phyloP scores from a whole-genome alignment of 2,113 vertebrate species.

The Neodon shergylaensis region DNA sequence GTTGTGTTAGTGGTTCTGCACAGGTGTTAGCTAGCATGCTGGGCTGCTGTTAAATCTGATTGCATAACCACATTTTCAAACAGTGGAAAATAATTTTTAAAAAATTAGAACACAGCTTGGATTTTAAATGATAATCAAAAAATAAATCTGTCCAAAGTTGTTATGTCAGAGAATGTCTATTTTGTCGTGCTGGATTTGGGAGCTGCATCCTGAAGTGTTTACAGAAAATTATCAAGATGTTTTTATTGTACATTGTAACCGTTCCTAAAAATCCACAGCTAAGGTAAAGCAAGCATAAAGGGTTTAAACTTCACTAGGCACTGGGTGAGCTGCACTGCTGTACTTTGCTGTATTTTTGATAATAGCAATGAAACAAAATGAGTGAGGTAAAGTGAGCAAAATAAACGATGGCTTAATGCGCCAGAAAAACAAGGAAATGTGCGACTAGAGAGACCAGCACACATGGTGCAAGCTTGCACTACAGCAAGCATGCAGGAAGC shows the following conservation, averaged over 20 bases:
- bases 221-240: neutral
- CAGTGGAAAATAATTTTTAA: neutral
- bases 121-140: neutral
- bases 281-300: neutral
- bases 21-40: fast-evolving
- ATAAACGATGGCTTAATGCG: fast-evolving
- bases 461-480: fast-evolving
- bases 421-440: neutral
- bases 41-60: neutral
- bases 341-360: neutral
- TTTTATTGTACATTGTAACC: neutral
- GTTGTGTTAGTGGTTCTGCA: fast-evolving
- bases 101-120: neutral
- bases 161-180: neutral
- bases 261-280: neutral
- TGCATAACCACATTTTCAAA: neutral
- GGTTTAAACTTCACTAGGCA: neutral
- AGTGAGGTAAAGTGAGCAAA: neutral
- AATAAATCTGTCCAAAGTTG: neutral
- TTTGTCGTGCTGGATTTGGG: neutral
- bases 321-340: neutral
- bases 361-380: neutral
- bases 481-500: neutral
- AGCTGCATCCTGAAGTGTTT: neutral
- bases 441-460: neutral